Percentiles rank a stretch among this genome's conserved stretches.
Evolutionary conservation across 2,888 invertebrate species (phyloP).

Genomic region (Asteroscopus sphinx): DNA sequence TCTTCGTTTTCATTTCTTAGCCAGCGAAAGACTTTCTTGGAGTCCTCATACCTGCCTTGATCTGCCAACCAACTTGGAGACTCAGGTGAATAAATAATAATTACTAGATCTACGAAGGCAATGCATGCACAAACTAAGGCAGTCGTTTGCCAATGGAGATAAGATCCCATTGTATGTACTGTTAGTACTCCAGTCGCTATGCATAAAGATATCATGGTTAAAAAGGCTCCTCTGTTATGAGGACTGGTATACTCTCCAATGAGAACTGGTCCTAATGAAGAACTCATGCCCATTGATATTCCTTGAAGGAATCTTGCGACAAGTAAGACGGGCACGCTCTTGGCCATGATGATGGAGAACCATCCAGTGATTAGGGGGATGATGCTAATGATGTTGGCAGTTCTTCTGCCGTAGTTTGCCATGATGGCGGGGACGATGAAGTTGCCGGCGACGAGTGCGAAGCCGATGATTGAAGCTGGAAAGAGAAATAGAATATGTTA

Average conservation of each 20-base stretch:
- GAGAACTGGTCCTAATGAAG: constrained; percentile 80
- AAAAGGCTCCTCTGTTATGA: constrained; percentile 88
- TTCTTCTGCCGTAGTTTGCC: constrained; percentile 87
- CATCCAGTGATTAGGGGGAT: constrained; percentile 85
- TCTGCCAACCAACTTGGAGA: constrained; percentile 91
- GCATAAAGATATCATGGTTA: constrained; percentile 88
- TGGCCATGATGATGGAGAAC: constrained; percentile 75
- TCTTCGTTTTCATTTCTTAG: constrained; percentile 83
- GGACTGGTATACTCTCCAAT: constrained; percentile 89
- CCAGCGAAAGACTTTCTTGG: constrained; percentile 86
- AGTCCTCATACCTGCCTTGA: constrained; percentile 85
- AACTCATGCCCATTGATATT: constrained; percentile 82
- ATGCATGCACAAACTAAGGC: constrained; percentile 82
- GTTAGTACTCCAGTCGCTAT: constrained; percentile 89
- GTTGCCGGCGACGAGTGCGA: constrained; percentile 69
- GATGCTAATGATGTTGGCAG: constrained; percentile 80
- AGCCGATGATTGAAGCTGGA: constrained; percentile 73
- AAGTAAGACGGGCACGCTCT: constrained; percentile 71
- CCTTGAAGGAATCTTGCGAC: constrained; percentile 75
- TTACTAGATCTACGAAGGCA: constrained; percentile 78
- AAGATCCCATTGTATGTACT: constrained; percentile 90
- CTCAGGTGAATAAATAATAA: constrained; percentile 84
- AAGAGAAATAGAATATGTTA: constrained; percentile 26
- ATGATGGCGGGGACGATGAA: constrained; percentile 74
- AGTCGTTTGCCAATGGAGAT: constrained; percentile 86